Base-by-base conservation (phyloP, 2,113 vertebrate species). In the Acinonyx jubatus region DNA sequence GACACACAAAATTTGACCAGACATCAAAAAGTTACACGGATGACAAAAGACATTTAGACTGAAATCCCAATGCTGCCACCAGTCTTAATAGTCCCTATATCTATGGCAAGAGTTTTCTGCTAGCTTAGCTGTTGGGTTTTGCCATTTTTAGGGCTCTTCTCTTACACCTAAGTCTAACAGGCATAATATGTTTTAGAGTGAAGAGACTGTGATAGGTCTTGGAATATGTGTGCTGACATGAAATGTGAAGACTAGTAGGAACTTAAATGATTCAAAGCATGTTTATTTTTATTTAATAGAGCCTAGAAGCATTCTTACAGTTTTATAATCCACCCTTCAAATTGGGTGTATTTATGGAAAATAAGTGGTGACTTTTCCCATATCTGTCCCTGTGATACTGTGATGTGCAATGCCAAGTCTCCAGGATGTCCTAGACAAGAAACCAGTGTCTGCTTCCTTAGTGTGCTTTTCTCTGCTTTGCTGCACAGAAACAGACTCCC, bases 1-100 rank as follows among this genome's bases (percentile, higher is more conserved):
- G 96, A 97, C 94, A 97, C 86, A 85, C 68, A 86, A 94, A 98
- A 98, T 98, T 16, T 90, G 74, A 68, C 88, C 85, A 97, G 82
- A 92, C 45, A 90, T 94, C 86, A 86, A 3, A 16, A 83, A 76
- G 82, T 96, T 81, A 92, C 86, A 71, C 38, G 63, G 61, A 85
- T 95, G 93, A 96, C 94, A 96, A 87, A 96, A 96, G 63, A n/a
- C 89, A 93, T 97, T 96, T 79, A 63, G n/a, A 73, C 36, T 83
- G 93, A 97, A 83, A 97, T 91, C n/a, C n/a, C 63, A 71, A 91
- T 81, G 82, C 88, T 57, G 14, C 41, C 48, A 68, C n/a, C 1
- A 65, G 76, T 91, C 69, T 83, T 65, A 89, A 86, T 81, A 93
- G 86, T n/a, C 23, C 74, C 45, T 23, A 11, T 27, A 66, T 57